Evolutionary conservation across 2,888 invertebrate species (phyloP).

Genomic region (Dynastes hyllus): DNA sequence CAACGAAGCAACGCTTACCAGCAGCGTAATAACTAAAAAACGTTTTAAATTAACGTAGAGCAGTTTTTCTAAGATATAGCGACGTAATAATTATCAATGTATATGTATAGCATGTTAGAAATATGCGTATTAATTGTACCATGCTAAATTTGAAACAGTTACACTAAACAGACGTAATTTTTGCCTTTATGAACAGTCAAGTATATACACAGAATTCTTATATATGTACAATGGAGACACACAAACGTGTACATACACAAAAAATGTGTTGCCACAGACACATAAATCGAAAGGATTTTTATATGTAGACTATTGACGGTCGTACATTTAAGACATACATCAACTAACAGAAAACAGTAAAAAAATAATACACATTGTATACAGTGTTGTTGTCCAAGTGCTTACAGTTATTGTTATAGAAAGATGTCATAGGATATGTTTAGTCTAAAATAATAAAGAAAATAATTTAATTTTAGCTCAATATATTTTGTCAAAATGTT

Average conservation of each 20-base stretch:
- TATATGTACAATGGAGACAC: slow-evolving; percentile 35
- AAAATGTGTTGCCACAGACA: slow-evolving; percentile 29
- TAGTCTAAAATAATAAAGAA: no score
- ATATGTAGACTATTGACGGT: slow-evolving; percentile 12
- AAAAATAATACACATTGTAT: slow-evolving; percentile 20
- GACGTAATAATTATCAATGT: not conserved
- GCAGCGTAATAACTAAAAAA: slow-evolving; percentile 14
- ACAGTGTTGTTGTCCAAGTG: not conserved
- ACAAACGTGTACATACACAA: slow-evolving; percentile 25
- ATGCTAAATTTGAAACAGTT: slow-evolving; percentile 6
- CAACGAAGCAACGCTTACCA: slow-evolving; percentile 25
- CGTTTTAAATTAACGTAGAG: not conserved
- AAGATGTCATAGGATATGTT: no score
- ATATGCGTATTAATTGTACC: not conserved
- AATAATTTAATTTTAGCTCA: no score
- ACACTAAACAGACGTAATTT: not conserved
- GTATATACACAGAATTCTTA: slow-evolving; percentile 15
- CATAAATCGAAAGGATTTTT: slow-evolving; percentile 25
- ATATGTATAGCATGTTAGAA: not conserved
- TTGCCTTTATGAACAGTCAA: not conserved
- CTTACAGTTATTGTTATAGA: no score
- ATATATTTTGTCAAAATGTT: no score
- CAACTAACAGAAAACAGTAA: slow-evolving; percentile 28
- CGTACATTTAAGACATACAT: slow-evolving; percentile 46
- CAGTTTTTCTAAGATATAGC: not conserved